Conservation (phyloP, 2,113 vertebrate genomes). For the Dolichallabes microphthalmus region DNA sequence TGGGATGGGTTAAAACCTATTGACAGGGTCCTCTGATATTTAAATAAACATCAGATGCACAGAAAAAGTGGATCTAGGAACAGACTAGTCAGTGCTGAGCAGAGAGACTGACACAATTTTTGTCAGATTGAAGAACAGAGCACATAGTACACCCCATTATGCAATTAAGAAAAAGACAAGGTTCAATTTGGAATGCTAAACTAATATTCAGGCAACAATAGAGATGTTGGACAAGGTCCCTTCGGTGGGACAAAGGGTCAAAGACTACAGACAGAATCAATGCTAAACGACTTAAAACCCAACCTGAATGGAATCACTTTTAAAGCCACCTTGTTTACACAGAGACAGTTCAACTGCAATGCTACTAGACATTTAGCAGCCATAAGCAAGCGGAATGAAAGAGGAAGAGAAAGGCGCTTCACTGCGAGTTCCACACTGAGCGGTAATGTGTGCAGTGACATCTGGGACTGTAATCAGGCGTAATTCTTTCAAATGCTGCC, state of each 20-base stretch:
- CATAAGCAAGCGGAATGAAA: conserved; percentile 24
- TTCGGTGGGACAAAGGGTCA: conserved; percentile 45
- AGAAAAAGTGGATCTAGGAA: background rate
- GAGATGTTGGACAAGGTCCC: conserved; percentile 34
- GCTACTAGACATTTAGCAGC: conserved; percentile 31
- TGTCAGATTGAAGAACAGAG: conserved; percentile 1
- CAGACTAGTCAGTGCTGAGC: background rate
- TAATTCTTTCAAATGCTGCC: conserved; percentile 95
- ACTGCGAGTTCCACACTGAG: conserved; percentile 77
- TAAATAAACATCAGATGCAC: background rate
- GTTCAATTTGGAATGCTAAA: conserved; percentile 39
- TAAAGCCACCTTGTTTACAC: conserved; percentile 36
- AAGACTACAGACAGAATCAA: conserved; percentile 49
- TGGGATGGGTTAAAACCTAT: background rate
- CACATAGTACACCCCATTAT: conserved; percentile 37
- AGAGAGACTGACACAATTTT: conserved; percentile 6
- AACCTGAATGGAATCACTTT: conserved; percentile 34
- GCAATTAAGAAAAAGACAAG: conserved; percentile 40
- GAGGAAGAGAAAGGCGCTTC: conserved; percentile 41
- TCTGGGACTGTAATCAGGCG: conserved; percentile 97
- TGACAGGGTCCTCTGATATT: background rate
- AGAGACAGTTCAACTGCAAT: conserved; percentile 43
- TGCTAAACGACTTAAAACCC: conserved; percentile 45
- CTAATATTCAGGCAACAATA: conserved; percentile 48
- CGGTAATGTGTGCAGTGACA: conserved; percentile 89